Evolutionary conservation across 2,113 vertebrate species (phyloP).

Genomic region (Mastomys natalensis): DNA sequence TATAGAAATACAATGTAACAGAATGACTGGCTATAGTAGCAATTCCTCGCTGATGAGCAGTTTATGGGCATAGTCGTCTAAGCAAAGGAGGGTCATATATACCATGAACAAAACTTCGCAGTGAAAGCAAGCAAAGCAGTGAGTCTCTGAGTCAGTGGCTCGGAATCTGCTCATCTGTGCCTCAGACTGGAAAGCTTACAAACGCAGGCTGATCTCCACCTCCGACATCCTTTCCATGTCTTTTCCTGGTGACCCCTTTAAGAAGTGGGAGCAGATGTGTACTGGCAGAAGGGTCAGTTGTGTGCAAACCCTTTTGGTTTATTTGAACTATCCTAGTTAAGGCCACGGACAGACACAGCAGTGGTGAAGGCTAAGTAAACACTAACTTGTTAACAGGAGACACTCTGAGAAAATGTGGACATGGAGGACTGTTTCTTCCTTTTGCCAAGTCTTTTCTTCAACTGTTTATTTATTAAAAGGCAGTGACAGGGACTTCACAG

Average conservation of each 20-base stretch:
- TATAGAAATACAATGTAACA: neutral
- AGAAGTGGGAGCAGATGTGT: neutral
- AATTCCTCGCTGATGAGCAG: neutral
- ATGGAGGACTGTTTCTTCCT: slow-evolving; percentile 74
- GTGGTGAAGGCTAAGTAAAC: slow-evolving; percentile 85
- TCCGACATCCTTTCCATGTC: neutral
- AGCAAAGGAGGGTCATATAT: neutral
- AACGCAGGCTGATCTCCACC: neutral
- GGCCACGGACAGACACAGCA: slow-evolving; percentile 71
- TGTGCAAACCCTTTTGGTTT: slow-evolving; percentile 79
- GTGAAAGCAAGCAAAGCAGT: neutral
- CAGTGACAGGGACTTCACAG: slow-evolving; percentile 79
- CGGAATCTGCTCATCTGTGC: neutral
- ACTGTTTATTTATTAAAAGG: slow-evolving; percentile 88
- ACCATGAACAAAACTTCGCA: neutral
- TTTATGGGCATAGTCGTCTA: neutral
- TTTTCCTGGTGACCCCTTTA: neutral
- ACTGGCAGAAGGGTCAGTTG: slow-evolving; percentile 67
- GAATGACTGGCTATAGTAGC: neutral
- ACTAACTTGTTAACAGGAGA: slow-evolving; percentile 87
- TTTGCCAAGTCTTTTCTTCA: slow-evolving; percentile 82
- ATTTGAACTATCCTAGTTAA: slow-evolving; percentile 86
- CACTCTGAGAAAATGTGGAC: slow-evolving; percentile 78
- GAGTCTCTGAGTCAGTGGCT: neutral
- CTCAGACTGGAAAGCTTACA: neutral